Conservation (phyloP, 2,888 invertebrate genomes). For the Argyra leucocephala region DNA sequence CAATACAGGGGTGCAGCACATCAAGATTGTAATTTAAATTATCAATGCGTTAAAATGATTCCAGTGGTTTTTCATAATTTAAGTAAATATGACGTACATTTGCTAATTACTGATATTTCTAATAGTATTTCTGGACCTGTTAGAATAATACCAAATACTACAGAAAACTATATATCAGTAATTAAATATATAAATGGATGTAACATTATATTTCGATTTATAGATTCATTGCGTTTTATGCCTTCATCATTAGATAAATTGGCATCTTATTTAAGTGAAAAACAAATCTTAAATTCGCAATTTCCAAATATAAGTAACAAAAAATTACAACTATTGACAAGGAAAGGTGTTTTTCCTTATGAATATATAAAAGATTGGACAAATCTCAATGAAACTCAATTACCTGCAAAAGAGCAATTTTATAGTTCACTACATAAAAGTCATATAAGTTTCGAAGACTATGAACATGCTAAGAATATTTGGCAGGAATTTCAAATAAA, state of each 20-base stretch:
- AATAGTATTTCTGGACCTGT: slow-evolving; percentile 11
- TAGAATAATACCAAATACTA: slow-evolving; percentile 27
- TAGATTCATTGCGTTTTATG: slow-evolving; percentile 15
- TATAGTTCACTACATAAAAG: slow-evolving; percentile 8
- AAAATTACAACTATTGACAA: slow-evolving; percentile 9
- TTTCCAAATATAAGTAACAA: not conserved
- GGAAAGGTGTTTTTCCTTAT: slow-evolving; percentile 15
- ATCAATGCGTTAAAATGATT: slow-evolving; percentile 1
- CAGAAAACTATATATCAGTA: slow-evolving; percentile 32
- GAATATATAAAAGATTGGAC: slow-evolving; percentile 14
- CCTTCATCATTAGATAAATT: slow-evolving; percentile 14
- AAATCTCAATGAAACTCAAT: slow-evolving; percentile 10
- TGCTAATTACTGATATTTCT: slow-evolving; percentile 26
- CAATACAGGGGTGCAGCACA: slow-evolving; percentile 23
- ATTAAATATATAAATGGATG: slow-evolving; percentile 23
- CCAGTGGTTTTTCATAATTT: not conserved
- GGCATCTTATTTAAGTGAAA: slow-evolving; percentile 10
- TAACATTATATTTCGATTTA: slow-evolving; percentile 12
- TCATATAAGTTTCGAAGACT: slow-evolving; percentile 13
- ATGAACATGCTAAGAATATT: slow-evolving; percentile 29
- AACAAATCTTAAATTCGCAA: slow-evolving; percentile 10
- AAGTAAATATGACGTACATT: slow-evolving; percentile 29
- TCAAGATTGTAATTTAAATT: slow-evolving; percentile 13
- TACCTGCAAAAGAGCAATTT: slow-evolving; percentile 13
- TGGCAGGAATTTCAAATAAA: slow-evolving; percentile 31